Conservation (phyloP, 2,113 vertebrate species). For the Bubalus kerabau region DNA sequence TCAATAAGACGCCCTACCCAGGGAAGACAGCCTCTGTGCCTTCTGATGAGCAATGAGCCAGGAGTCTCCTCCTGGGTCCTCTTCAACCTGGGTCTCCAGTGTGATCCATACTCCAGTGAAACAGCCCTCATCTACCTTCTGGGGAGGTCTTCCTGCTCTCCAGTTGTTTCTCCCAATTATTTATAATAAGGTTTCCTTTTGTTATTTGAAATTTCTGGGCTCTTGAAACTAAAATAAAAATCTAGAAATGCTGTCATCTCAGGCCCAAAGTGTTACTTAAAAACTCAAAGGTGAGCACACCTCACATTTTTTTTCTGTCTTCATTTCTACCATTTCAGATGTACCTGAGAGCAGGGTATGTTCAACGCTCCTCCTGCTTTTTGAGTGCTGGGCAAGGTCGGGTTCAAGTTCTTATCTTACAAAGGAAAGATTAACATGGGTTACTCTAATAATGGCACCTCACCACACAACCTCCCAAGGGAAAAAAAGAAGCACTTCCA, state of each 20-base stretch:
- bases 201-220: neutral
- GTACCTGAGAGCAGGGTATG: neutral
- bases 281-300: neutral
- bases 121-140: neutral
- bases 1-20: neutral
- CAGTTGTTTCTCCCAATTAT: neutral
- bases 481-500: neutral
- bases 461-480: neutral
- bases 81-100: neutral
- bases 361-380: neutral
- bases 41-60: neutral
- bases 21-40: neutral
- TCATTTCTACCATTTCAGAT: neutral
- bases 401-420: neutral
- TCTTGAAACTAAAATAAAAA: neutral
- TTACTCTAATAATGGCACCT: neutral
- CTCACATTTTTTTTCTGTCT: neutral
- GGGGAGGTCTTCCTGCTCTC: neutral
- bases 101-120: neutral
- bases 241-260: neutral
- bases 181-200: neutral
- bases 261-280: neutral
- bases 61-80: neutral
- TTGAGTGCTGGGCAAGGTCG: neutral
- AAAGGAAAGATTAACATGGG: neutral